Evolutionary conservation across 2,888 invertebrate genomes (phyloP).

Genomic region (Pristionchus exspectatus): DNA sequence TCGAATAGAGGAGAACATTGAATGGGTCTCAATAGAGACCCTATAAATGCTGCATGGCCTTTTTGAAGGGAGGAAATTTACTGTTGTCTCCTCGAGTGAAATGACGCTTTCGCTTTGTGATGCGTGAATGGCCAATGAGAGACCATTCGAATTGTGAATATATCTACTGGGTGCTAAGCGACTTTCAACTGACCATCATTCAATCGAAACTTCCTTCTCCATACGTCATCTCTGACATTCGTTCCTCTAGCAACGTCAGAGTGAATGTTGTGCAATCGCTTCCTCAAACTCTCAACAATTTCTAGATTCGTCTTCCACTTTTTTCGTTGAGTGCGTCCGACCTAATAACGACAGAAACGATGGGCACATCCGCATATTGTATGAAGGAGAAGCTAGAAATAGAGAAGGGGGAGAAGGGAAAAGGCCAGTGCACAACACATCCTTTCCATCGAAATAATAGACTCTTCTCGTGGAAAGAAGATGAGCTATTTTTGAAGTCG

Average conservation of each 20-base stretch:
- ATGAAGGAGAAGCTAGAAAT: not conserved
- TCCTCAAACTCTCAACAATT: not conserved
- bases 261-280: not conserved
- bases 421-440: conserved; percentile 28
- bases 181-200: not conserved
- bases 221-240: not conserved
- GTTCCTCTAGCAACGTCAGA: not conserved
- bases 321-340: not conserved
- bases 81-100: not conserved
- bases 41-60: not conserved
- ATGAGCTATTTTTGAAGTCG: not conserved
- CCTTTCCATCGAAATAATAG: conserved; percentile 12
- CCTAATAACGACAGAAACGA: conserved; percentile 8
- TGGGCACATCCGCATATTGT: conserved; percentile 7
- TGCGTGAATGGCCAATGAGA: not conserved
- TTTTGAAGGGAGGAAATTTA: conserved; percentile 6
- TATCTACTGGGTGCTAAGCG: not conserved
- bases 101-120: not conserved
- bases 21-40: not conserved
- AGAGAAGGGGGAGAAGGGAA: not conserved
- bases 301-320: not conserved
- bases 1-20: not conserved
- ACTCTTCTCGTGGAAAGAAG: not conserved
- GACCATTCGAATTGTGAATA: not conserved
- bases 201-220: not conserved